phyloP scores from a whole-genome alignment of 2,888 invertebrate genomes.

The Dryadula phaetusa region DNA sequence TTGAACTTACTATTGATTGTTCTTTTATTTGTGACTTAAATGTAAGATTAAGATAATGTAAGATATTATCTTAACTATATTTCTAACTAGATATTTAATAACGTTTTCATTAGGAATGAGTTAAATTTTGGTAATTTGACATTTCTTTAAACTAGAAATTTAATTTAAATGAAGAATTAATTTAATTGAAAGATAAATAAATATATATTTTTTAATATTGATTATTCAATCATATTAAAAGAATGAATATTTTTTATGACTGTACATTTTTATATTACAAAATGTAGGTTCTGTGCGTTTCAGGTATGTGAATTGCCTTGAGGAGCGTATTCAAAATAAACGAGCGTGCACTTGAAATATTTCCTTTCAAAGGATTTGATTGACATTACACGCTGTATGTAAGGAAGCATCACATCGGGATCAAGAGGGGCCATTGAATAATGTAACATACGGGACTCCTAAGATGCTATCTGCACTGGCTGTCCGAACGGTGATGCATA shows the following conservation, averaged over 20 bases:
- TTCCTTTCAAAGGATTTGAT: constrained; percentile 43
- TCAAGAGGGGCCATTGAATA: constrained; percentile 43
- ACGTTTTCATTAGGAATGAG: too few relatives aligned
- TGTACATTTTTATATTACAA: background rate
- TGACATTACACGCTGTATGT: constrained; percentile 45
- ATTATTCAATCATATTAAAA: too few relatives aligned
- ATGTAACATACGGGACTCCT: constrained; percentile 43
- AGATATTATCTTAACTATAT: too few relatives aligned
- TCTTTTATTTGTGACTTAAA: too few relatives aligned
- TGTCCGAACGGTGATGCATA: constrained; percentile 51
- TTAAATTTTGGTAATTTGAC: too few relatives aligned
- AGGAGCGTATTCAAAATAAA: constrained; percentile 15
- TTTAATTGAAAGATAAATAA: too few relatives aligned
- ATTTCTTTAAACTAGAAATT: too few relatives aligned
- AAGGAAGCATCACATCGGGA: constrained; percentile 42
- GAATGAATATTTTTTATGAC: background rate
- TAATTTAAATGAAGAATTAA: too few relatives aligned
- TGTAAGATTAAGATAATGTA: too few relatives aligned
- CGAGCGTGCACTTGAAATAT: constrained; percentile 24
- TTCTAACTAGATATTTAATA: too few relatives aligned
- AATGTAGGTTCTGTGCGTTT: background rate
- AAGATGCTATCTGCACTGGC: constrained; percentile 41
- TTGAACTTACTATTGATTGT: too few relatives aligned
- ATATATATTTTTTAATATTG: too few relatives aligned
- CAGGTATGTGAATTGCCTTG: background rate